Evolutionary conservation across 1,140 invertebrate genomes (phyloP).

Genomic region (Conus ventricosus): DNA sequence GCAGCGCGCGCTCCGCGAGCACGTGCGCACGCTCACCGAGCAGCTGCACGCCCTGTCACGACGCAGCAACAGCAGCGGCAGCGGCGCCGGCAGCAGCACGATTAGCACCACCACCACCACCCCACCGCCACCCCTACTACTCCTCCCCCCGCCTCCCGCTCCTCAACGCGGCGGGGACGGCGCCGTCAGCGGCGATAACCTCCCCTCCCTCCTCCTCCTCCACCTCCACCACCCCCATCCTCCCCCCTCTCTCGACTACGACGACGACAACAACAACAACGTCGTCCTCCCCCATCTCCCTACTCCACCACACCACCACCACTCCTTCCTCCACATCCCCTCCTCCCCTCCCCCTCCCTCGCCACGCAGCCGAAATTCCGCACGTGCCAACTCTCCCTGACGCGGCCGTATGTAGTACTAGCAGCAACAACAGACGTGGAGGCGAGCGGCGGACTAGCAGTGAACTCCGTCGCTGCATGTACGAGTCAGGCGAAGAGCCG

Average conservation of each 20-base stretch:
- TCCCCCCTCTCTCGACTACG: not conserved
- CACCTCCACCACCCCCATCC: not conserved
- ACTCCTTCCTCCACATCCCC: not conserved
- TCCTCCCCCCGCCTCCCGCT: not conserved
- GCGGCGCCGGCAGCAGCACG: no score
- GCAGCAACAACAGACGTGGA: no score
- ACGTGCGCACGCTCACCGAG: constrained; percentile 73
- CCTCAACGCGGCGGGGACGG: not conserved
- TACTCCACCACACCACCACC: not conserved
- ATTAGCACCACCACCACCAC: not conserved
- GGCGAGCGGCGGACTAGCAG: no score
- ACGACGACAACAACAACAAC: not conserved
- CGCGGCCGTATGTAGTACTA: no score
- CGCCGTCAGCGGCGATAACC: not conserved
- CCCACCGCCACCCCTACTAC: not conserved
- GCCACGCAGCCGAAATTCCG: constrained; percentile 22
- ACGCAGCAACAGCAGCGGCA: not conserved
- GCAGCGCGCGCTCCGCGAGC: constrained; percentile 76
- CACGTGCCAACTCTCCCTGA: constrained; percentile 63
- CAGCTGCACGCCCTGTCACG: constrained; percentile 50
- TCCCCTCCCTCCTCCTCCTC: not conserved
- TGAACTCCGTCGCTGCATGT: no score
- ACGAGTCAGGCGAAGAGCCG: no score
- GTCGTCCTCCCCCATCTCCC: not conserved
- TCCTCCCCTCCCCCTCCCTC: not conserved